These are phyloP conservation scores for Sebastiscus albofasciatus DNA, from an alignment of 2,797 vertebrate species.

Conservation along the genomic window DNA sequence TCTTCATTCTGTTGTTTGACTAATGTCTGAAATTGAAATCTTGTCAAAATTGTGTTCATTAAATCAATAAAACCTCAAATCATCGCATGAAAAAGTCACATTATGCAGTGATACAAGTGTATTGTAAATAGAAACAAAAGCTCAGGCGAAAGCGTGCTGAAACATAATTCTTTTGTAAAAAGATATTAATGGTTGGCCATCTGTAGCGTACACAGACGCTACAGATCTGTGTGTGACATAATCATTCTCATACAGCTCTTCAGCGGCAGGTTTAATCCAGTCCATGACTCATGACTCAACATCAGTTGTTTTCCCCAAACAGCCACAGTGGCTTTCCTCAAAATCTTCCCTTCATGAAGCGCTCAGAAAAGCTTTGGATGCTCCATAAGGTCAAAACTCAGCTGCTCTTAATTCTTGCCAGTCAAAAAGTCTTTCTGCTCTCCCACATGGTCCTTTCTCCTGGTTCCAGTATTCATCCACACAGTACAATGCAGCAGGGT, in stretches of 20 bases:
- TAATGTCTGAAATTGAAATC: not conserved
- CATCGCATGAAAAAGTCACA: not conserved
- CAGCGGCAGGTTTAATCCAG: slow-evolving; percentile 33
- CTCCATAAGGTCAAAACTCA: not conserved
- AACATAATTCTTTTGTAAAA: not conserved
- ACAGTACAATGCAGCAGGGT: slow-evolving; percentile 43
- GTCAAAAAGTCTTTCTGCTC: not conserved
- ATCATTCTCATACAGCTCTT: not conserved
- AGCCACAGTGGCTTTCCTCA: not conserved
- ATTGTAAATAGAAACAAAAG: not conserved
- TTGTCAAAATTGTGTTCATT: not conserved
- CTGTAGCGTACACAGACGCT: not conserved
- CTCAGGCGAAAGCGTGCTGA: accelerated
- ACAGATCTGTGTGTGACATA: slow-evolving; percentile 30
- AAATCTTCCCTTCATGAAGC: not conserved
- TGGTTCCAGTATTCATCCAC: not conserved
- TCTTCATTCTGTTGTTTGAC: not conserved
- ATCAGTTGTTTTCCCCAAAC: not conserved
- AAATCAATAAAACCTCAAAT: not conserved
- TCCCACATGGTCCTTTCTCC: not conserved
- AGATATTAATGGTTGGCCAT: not conserved
- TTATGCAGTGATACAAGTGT: not conserved
- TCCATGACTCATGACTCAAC: slow-evolving; percentile 14
- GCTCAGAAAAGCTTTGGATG: not conserved
- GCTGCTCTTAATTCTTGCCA: not conserved